Conservation (phyloP, 2,888 invertebrate species). For the Nemurella pictetii region DNA sequence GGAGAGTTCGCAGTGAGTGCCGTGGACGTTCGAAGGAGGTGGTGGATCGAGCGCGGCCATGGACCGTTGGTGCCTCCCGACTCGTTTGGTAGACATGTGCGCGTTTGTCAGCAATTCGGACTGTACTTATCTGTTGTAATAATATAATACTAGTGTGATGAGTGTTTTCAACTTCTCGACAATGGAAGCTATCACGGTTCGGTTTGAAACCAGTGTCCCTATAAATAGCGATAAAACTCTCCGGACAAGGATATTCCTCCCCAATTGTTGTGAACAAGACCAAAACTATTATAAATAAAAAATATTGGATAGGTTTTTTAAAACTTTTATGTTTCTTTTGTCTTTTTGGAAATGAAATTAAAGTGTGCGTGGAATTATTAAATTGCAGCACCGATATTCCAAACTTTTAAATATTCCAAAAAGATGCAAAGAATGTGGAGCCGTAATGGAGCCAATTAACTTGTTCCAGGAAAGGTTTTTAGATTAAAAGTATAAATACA, state of each 20-base stretch:
- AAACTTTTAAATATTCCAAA: slow-evolving; percentile 40
- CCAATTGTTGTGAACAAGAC: slow-evolving; percentile 40
- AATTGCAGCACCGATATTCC: slow-evolving; percentile 38
- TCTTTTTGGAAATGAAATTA: slow-evolving; percentile 34
- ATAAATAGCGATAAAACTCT: neutral
- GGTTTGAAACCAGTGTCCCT: neutral
- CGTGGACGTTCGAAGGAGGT: neutral
- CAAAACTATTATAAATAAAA: slow-evolving; percentile 30
- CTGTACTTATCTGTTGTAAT: slow-evolving; percentile 40
- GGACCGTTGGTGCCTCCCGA: too few relatives aligned
- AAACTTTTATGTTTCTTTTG: slow-evolving; percentile 38
- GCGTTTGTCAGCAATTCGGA: neutral
- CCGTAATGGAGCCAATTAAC: slow-evolving; percentile 34
- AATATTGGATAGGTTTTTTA: slow-evolving; percentile 37
- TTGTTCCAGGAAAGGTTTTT: slow-evolving; percentile 37
- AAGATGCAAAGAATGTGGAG: slow-evolving; percentile 23
- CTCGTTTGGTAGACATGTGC: neutral
- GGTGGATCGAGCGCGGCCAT: neutral
- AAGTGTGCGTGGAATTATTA: slow-evolving; percentile 31
- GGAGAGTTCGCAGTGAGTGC: neutral
- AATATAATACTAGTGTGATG: slow-evolving; percentile 36
- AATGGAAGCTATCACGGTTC: slow-evolving; percentile 25
- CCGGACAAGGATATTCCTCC: neutral
- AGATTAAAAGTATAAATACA: slow-evolving; percentile 34
- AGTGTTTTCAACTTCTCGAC: slow-evolving; percentile 42